phyloP scores from a whole-genome alignment of 2,113 vertebrate species.

The Balaeniceps rex region DNA sequence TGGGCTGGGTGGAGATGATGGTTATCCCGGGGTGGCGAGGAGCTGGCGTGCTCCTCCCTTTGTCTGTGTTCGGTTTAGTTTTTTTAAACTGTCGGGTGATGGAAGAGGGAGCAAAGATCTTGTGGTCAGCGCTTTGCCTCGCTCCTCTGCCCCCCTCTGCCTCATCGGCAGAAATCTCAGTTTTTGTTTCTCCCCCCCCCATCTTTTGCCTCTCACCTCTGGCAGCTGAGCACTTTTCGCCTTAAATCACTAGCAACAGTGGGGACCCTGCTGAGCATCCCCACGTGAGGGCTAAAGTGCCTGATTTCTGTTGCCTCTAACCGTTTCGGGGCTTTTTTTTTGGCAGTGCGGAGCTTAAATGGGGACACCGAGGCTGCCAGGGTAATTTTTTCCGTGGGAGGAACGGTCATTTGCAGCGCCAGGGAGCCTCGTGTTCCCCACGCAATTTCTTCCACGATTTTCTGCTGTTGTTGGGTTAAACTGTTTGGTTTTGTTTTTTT shows the following conservation, averaged over 20 bases:
- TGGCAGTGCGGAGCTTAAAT: fast-evolving
- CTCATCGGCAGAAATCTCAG: neutral
- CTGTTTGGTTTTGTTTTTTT: neutral
- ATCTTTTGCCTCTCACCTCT: too few relatives aligned
- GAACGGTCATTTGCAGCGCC: fast-evolving
- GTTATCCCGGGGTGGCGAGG: neutral
- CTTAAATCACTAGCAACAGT: neutral
- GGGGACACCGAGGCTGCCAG: neutral
- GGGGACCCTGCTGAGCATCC: neutral
- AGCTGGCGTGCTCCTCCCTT: neutral
- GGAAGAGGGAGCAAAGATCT: neutral
- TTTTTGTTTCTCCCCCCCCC: neutral
- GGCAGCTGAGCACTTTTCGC: neutral
- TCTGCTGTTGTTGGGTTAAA: neutral
- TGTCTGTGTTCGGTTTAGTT: neutral
- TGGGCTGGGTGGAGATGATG: neutral
- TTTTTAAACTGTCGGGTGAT: neutral
- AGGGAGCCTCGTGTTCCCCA: fast-evolving
- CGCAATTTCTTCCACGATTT: neutral
- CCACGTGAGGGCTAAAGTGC: neutral
- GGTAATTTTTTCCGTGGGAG: neutral
- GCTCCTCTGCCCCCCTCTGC: neutral
- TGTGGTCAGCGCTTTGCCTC: neutral
- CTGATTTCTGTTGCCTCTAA: neutral
- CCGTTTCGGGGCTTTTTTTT: neutral